These are phyloP conservation scores for Alentia gelatinosa DNA, from an alignment of 2,888 invertebrate species.

Conservation along the genomic window DNA sequence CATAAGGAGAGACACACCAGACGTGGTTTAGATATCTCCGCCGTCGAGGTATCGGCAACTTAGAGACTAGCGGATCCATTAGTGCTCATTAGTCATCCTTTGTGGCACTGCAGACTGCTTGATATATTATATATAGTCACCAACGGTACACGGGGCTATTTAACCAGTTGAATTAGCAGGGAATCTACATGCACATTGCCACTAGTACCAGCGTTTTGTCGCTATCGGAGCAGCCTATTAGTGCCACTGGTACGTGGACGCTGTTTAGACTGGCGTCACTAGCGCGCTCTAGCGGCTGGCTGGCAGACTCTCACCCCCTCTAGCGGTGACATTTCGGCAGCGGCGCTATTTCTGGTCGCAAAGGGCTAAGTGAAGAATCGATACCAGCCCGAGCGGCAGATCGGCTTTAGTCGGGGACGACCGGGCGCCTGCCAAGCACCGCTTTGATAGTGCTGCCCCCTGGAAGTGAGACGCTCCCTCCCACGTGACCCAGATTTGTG, in stretches of 20 bases:
- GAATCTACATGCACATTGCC: no score
- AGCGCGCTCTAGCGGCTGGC: not conserved
- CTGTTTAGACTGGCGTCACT: not conserved
- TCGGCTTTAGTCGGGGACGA: not conserved
- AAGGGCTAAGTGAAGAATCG: slow-evolving; percentile 18
- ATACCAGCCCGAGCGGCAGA: not conserved
- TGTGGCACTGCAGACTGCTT: no score
- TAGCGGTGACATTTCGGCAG: not conserved
- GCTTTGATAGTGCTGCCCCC: slow-evolving; percentile 19
- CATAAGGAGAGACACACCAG: no score
- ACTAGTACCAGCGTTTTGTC: not conserved
- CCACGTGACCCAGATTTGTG: slow-evolving; percentile 14
- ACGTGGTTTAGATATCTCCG: no score
- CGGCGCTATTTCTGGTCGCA: not conserved
- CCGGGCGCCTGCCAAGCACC: not conserved
- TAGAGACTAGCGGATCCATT: no score
- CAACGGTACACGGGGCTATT: not conserved
- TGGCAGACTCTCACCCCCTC: not conserved
- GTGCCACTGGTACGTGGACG: not conserved
- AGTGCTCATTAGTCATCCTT: no score
- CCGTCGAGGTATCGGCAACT: no score
- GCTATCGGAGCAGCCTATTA: no score
- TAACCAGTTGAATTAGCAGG: not conserved
- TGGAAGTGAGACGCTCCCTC: not conserved
- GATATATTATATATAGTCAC: not conserved